Evolutionary conservation across 2,888 invertebrate species (phyloP).

Genomic region (Drosophila fungiperda): DNA sequence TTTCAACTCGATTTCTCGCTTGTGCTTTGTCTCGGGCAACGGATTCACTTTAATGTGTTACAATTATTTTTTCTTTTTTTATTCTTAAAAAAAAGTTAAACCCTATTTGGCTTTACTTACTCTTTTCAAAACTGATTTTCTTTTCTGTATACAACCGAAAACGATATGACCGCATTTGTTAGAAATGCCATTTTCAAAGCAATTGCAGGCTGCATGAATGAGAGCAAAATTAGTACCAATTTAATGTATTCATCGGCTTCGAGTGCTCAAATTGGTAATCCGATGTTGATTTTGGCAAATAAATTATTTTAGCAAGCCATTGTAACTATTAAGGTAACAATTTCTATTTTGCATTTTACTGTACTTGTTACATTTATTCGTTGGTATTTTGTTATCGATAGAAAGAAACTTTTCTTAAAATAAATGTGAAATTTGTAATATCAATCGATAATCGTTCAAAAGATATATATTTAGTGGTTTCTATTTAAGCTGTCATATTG

Average conservation of each 20-base stretch:
- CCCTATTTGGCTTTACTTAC: not conserved
- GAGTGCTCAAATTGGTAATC: not conserved
- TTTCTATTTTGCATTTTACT: not conserved
- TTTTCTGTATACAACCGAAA: conserved; percentile 6
- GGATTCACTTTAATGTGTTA: not conserved
- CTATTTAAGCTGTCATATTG: not conserved
- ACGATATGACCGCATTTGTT: not conserved
- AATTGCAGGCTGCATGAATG: not conserved
- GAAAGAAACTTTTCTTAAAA: not conserved
- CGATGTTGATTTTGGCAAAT: not conserved
- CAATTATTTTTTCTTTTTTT: not conserved
- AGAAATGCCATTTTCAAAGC: not conserved
- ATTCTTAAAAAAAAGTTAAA: not conserved
- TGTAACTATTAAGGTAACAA: not conserved
- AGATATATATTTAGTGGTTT: not conserved
- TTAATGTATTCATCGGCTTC: not conserved
- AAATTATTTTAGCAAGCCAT: not conserved
- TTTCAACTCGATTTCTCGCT: not conserved
- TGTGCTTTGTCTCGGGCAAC: not conserved
- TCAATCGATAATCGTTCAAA: not conserved
- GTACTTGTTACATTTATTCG: not conserved
- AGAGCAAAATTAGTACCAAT: not conserved
- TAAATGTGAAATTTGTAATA: not conserved
- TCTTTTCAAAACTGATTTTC: conserved; percentile 1
- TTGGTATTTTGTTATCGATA: not conserved